phyloP scores from a whole-genome alignment of 2,888 invertebrate genomes.

The Sepiola atlantica region DNA sequence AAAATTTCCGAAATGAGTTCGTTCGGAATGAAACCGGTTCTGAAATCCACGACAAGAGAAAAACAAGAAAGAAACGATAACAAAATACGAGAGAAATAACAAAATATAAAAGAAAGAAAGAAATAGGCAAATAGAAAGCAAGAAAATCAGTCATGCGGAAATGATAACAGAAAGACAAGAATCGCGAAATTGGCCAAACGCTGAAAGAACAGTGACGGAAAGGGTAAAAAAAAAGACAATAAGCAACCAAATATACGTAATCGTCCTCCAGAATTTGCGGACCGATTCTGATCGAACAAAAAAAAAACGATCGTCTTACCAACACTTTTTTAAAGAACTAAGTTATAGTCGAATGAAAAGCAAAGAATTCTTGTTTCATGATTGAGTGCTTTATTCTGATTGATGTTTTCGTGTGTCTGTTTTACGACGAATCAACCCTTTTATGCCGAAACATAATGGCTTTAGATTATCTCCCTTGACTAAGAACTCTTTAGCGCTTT shows the following conservation, averaged over 20 bases:
- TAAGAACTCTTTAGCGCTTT: too few species aligned
- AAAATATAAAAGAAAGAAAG: too few species aligned
- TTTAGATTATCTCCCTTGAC: too few species aligned
- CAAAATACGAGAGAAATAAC: too few species aligned
- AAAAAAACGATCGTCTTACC: too few species aligned
- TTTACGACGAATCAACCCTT: too few species aligned
- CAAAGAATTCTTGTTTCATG: not conserved
- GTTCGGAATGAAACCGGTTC: not conserved
- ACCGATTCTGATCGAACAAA: not conserved
- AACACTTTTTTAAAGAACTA: not conserved
- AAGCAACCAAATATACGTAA: not conserved
- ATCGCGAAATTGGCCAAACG: not conserved
- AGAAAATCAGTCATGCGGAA: not conserved
- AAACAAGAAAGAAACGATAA: too few species aligned
- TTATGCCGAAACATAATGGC: too few species aligned
- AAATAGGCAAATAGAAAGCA: not conserved
- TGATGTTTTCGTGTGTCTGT: too few species aligned
- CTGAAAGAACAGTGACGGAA: too few species aligned
- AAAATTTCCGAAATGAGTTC: not conserved
- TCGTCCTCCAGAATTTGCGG: not conserved
- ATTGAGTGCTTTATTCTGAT: not conserved
- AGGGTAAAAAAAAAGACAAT: not conserved
- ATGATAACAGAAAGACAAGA: not conserved
- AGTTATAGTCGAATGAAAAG: too few species aligned
- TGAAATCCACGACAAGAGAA: not conserved